Percentiles rank a stretch among this genome's conserved stretches.
Evolutionary conservation across 2,888 invertebrate species (phyloP).

Genomic region (Aleiodes leptofemur): DNA sequence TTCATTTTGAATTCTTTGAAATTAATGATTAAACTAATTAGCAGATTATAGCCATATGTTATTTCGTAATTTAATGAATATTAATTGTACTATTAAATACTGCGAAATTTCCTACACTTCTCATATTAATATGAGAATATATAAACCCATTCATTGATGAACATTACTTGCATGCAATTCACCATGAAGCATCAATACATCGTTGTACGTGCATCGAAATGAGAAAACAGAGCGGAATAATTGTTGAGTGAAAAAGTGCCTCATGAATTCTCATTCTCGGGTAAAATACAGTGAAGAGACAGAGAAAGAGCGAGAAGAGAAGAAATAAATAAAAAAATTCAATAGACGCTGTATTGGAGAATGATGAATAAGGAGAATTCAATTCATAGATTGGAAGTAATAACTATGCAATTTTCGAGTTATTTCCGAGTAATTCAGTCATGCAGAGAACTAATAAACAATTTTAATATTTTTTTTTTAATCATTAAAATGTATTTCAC

Average conservation of each 20-base stretch:
- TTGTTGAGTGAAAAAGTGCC: constrained; percentile 36
- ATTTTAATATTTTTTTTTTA: not conserved
- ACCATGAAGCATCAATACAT: constrained; percentile 38
- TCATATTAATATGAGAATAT: not conserved
- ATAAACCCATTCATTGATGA: not conserved
- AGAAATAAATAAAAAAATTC: constrained; percentile 31
- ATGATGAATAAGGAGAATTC: constrained; percentile 27
- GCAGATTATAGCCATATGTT: too few relatives aligned
- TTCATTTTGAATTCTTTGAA: too few relatives aligned
- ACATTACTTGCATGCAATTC: too few relatives aligned
- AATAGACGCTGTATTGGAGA: constrained; percentile 21
- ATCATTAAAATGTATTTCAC: too few relatives aligned
- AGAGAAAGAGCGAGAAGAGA: not conserved
- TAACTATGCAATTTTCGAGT: not conserved
- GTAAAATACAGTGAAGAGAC: not conserved
- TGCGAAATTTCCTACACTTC: too few relatives aligned
- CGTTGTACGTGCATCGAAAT: constrained; percentile 28
- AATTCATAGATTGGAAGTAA: constrained; percentile 17
- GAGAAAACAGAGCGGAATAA: constrained; percentile 49
- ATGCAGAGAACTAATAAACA: constrained; percentile 1
- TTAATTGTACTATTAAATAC: too few relatives aligned
- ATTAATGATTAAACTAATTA: too few relatives aligned
- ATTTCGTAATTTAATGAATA: too few relatives aligned
- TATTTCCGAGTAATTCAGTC: constrained; percentile 3
- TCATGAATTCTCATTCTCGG: constrained; percentile 5